Conservation (phyloP, 2,113 vertebrate species). For the Perca flavescens region DNA sequence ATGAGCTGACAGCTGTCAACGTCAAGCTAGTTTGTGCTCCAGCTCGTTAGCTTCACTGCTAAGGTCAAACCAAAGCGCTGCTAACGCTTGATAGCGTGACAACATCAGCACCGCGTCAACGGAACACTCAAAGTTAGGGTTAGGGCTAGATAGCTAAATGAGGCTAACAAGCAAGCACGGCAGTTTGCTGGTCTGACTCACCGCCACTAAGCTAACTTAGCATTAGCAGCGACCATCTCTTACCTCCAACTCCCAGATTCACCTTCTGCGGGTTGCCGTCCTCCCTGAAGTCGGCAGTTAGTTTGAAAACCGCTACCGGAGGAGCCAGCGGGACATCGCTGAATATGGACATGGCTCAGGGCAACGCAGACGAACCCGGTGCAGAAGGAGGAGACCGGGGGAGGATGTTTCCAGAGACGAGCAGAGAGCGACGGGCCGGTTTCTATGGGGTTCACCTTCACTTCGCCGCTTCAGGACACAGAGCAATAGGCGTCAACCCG, state of each 20-base stretch:
- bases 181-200: neutral
- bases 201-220: neutral
- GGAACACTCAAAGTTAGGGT: fast-evolving
- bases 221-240: conserved; percentile 59
- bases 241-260: conserved; percentile 97
- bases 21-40: neutral
- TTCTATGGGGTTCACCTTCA: conserved; percentile 73
- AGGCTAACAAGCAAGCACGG: neutral
- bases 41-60: conserved; percentile 45
- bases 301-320: conserved; percentile 93
- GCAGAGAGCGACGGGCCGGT: neutral
- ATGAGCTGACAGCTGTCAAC: neutral
- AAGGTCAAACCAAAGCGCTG: conserved; percentile 59
- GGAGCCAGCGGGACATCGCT: conserved; percentile 88
- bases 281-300: conserved; percentile 92
- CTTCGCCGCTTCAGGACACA: neutral
- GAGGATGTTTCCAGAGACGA: neutral
- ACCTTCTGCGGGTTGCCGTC: conserved; percentile 91
- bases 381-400: neutral
- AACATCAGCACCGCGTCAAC: neutral
- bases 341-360: conserved; percentile 86
- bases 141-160: neutral
- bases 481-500: neutral
- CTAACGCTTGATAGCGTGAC: neutral
- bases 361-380: neutral